Conservation (phyloP, 2,888 invertebrate species). For the Dichetophora obliterata region DNA sequence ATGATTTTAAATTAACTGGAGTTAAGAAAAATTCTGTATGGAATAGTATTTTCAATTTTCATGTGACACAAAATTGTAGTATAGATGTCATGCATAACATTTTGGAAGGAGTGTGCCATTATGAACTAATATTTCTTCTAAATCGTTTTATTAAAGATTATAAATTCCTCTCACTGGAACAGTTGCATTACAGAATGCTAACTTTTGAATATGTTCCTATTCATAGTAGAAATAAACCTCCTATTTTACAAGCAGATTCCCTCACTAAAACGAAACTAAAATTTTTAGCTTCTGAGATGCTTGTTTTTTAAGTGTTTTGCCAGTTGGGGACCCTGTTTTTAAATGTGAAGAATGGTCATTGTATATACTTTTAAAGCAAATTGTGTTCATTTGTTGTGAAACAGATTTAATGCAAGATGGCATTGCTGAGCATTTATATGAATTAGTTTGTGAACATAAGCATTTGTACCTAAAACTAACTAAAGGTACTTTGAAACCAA, state of each 20-base stretch:
- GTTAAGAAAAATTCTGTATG: slow-evolving; percentile 37
- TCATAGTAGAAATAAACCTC: too few species aligned
- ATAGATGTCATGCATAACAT: slow-evolving; percentile 40
- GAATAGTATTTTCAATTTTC: slow-evolving; percentile 33
- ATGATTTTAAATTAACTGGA: slow-evolving; percentile 27
- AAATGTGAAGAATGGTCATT: slow-evolving; percentile 31
- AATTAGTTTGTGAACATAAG: slow-evolving; percentile 37
- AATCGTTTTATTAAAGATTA: slow-evolving; percentile 27
- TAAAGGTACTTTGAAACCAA: slow-evolving; percentile 37
- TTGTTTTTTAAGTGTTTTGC: slow-evolving; percentile 33
- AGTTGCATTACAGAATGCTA: slow-evolving; percentile 37
- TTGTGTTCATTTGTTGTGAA: slow-evolving; percentile 23
- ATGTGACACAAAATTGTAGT: slow-evolving; percentile 38
- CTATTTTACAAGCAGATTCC: slow-evolving; percentile 15
- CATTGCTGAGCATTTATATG: background rate
- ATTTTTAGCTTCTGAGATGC: slow-evolving; percentile 35
- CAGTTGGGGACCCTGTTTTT: slow-evolving; percentile 35
- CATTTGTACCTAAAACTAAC: slow-evolving; percentile 34
- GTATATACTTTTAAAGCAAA: slow-evolving; percentile 31
- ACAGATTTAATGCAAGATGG: slow-evolving; percentile 13
- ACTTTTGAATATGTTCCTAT: slow-evolving; percentile 37
- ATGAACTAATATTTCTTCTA: slow-evolving; percentile 35
- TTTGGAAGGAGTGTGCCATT: slow-evolving; percentile 37
- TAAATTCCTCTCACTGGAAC: slow-evolving; percentile 29
- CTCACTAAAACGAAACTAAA: slow-evolving; percentile 28